These are phyloP conservation scores for Synaphobranchus kaupii DNA, from an alignment of 2,797 vertebrate genomes.

Conservation along the genomic window DNA sequence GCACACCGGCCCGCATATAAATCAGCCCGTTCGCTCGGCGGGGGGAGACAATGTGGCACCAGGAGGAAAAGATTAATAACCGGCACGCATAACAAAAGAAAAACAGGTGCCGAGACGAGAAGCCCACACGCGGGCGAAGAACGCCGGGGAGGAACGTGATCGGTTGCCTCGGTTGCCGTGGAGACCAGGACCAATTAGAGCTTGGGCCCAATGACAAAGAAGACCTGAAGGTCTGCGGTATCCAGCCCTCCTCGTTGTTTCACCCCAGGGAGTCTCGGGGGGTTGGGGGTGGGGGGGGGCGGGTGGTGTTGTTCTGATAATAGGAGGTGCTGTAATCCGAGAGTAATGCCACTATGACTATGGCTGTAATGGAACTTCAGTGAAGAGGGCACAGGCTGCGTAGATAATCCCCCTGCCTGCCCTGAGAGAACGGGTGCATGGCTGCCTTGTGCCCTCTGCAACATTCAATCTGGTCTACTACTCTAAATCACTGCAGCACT, in stretches of 20 bases:
- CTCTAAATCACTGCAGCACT: not conserved
- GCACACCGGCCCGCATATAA: constrained; percentile 21
- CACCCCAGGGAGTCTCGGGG: not conserved
- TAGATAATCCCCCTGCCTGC: not conserved
- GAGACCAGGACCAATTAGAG: constrained; percentile 25
- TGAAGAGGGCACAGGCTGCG: not conserved
- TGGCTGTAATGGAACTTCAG: not conserved
- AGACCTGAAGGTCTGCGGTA: not conserved
- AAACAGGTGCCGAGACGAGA: not conserved
- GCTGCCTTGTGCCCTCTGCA: not conserved
- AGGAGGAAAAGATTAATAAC: constrained; percentile 13
- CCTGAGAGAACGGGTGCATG: not conserved
- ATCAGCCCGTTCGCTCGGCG: constrained; percentile 24
- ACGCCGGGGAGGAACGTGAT: not conserved
- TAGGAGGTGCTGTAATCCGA: not conserved
- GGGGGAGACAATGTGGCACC: constrained; percentile 17
- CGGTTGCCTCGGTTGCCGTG: not conserved
- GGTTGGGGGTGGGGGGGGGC: not conserved
- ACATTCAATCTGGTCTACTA: not conserved
- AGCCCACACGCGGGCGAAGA: not conserved
- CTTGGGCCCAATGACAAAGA: not conserved
- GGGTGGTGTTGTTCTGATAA: not conserved
- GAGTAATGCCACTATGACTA: constrained; percentile 8
- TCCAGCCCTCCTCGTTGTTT: not conserved
- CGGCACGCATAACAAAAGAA: not conserved